Percentiles rank a stretch among this genome's conserved stretches.
Evolutionary conservation across 2,888 invertebrate species (phyloP).

Genomic region (Acleris sparsana): DNA sequence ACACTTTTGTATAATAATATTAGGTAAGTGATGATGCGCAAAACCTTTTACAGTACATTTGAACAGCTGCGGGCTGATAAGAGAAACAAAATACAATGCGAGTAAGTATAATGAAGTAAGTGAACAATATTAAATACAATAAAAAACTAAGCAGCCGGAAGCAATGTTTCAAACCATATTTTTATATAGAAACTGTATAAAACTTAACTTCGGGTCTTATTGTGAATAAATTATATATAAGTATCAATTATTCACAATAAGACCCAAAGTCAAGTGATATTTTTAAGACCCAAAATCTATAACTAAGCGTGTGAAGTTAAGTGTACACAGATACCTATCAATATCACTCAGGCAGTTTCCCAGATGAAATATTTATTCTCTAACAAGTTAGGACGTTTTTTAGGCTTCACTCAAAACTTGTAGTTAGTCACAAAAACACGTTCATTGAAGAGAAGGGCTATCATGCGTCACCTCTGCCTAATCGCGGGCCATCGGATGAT

Average conservation of each 20-base stretch:
- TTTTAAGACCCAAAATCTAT: too few relatives aligned
- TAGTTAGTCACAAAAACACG: constrained; percentile 78
- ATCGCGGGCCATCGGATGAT: constrained; percentile 74
- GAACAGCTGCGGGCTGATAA: constrained; percentile 9
- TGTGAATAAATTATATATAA: too few relatives aligned
- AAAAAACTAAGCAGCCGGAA: not conserved
- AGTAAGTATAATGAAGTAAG: too few relatives aligned
- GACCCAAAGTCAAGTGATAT: too few relatives aligned
- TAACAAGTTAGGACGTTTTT: not conserved
- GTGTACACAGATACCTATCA: too few relatives aligned
- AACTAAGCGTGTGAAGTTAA: too few relatives aligned
- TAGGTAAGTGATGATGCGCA: constrained; percentile 43
- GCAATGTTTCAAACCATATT: not conserved
- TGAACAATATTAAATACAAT: not conserved
- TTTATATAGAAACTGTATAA: not conserved
- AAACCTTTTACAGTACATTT: constrained; percentile 47
- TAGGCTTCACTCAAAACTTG: constrained; percentile 43
- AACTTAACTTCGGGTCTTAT: too few relatives aligned
- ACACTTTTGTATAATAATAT: constrained; percentile 55
- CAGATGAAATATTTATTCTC: too few relatives aligned
- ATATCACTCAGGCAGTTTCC: too few relatives aligned
- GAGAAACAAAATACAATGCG: not conserved
- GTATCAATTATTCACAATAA: too few relatives aligned
- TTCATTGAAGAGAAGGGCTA: constrained; percentile 63
- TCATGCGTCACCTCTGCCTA: constrained; percentile 63